Evolutionary conservation across 2,113 vertebrate species (phyloP).

Genomic region (Rhinichthys klamathensis): DNA sequence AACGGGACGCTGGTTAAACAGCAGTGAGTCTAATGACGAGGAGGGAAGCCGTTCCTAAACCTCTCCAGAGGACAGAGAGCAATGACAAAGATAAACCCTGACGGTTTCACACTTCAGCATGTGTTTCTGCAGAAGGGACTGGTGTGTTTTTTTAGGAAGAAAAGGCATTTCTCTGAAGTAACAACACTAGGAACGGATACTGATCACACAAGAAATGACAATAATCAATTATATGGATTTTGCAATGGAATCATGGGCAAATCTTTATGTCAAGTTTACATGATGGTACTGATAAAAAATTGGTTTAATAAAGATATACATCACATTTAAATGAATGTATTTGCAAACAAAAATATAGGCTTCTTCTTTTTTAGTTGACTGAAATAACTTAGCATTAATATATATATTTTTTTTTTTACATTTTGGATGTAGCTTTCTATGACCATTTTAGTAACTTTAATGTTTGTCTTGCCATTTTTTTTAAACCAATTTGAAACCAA

Average conservation of each 20-base stretch:
- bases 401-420: too few relatives aligned
- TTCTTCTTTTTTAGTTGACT: too few relatives aligned
- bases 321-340: too few relatives aligned
- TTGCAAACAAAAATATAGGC: too few relatives aligned
- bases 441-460: neutral
- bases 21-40: conserved; percentile 52
- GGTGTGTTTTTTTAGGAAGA: neutral
- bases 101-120: neutral
- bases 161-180: neutral
- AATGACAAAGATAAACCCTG: neutral
- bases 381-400: too few relatives aligned
- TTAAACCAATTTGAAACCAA: neutral
- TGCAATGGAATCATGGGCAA: too few relatives aligned
- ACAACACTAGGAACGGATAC: neutral
- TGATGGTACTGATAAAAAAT: too few relatives aligned
- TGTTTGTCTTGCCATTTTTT: neutral
- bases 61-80: neutral
- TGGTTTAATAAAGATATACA: too few relatives aligned
- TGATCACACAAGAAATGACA: neutral
- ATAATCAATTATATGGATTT: too few relatives aligned
- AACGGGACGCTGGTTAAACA: conserved; percentile 52
- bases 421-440: neutral
- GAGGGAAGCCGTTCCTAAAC: neutral
- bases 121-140: neutral
- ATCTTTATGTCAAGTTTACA: too few relatives aligned